Evolutionary conservation across 2,113 vertebrate genomes (phyloP).

Genomic region (Phalacrocorax carbo): DNA sequence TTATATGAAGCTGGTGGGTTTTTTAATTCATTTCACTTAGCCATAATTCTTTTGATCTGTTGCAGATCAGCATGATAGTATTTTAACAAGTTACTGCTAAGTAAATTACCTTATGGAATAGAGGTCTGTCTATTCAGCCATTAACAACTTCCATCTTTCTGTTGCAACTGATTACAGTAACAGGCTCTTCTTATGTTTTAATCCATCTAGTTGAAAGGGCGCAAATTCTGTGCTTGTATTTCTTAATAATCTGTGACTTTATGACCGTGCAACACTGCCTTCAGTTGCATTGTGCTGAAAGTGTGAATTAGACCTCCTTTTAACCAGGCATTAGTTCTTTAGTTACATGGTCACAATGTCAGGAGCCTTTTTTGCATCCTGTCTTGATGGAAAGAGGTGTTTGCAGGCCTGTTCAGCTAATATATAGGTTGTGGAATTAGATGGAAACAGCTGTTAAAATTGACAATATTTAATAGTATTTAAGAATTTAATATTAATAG

Average conservation of each 20-base stretch:
- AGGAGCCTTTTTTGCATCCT: not conserved
- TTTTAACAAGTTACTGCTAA: not conserved
- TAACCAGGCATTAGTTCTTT: not conserved
- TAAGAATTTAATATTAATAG: not conserved
- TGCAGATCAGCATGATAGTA: not conserved
- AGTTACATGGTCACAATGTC: not conserved
- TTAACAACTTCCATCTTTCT: not conserved
- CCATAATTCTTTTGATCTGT: not conserved
- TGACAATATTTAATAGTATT: not conserved
- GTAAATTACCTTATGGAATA: not conserved
- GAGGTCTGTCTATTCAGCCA: not conserved
- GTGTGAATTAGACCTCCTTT: not conserved
- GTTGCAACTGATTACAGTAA: not conserved
- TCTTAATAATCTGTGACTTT: not conserved
- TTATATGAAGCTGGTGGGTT: not conserved
- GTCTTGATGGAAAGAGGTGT: not conserved
- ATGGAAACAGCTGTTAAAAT: not conserved
- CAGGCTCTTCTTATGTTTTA: not conserved
- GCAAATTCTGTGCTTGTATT: not conserved
- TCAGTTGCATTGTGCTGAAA: not conserved
- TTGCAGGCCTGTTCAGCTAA: not conserved
- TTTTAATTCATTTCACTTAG: not conserved
- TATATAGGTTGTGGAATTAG: not conserved
- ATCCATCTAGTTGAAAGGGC: not conserved
- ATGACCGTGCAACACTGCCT: not conserved